These are phyloP conservation scores for Hiodon tergisus DNA, from an alignment of 2,113 vertebrate species.

Conservation along the genomic window DNA sequence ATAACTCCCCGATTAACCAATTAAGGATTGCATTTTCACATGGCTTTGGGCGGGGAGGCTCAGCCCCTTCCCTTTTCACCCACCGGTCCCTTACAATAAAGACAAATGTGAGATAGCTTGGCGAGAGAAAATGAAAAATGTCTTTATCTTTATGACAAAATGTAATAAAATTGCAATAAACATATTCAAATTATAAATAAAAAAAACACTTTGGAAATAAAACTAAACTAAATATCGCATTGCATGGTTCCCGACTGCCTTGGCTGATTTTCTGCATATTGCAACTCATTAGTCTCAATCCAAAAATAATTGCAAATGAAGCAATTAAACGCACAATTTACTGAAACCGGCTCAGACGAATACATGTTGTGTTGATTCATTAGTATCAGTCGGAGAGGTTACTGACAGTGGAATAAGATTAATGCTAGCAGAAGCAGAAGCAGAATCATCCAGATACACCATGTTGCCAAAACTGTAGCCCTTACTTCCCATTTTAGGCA, in stretches of 20 bases:
- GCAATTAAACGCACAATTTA: conserved; percentile 46
- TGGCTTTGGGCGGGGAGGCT: no score
- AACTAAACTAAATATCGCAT: neutral
- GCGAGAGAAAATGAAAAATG: no score
- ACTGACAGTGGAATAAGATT: conserved; percentile 43
- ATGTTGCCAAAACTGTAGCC: neutral
- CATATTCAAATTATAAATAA: no score
- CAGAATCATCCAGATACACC: neutral
- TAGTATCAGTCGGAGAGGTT: conserved; percentile 42
- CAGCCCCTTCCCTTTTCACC: no score
- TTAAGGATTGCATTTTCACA: no score
- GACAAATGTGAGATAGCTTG: no score
- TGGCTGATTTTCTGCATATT: conserved; percentile 26
- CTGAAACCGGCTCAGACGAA: conserved; percentile 36
- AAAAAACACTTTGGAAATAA: neutral
- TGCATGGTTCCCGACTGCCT: neutral
- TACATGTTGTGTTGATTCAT: conserved; percentile 46
- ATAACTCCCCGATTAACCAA: no score
- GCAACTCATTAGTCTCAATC: conserved; percentile 27
- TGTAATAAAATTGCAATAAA: no score
- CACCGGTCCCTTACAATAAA: no score
- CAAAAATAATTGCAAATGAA: conserved; percentile 41
- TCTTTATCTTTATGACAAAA: no score
- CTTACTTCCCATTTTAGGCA: neutral
- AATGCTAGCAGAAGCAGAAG: conserved; percentile 25